Evolutionary conservation across 1,140 invertebrate species (phyloP), one percentile per base, ranked within the genome.

Genomic region (Drosophila pachea): DNA sequence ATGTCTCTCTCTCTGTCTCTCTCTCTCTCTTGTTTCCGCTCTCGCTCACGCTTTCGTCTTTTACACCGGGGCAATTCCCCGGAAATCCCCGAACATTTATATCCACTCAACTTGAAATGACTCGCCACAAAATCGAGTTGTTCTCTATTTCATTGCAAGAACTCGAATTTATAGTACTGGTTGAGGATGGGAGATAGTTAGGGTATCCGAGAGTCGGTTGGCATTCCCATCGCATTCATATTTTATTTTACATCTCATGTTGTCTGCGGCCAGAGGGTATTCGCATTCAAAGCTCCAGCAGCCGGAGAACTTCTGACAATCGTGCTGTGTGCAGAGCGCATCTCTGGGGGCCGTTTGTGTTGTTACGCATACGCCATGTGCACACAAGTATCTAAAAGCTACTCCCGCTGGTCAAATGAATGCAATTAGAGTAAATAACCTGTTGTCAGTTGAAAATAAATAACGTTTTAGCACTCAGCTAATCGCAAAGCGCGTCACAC

Each of bases 61-160:
- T 58, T 36, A 36, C 43, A 35, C 36, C 52, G 40, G 56, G 49
- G 16, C 49, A 54, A 61, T 68, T 55, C 55, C 53, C 64, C 36
- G 9, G 56, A 58, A 68, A 61, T 72, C 16, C 32, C 69, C 29
- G 7, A 75, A 62, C 79, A 65, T 78, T 83, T 84, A 84, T 73
- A 78, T 76, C 79, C 76, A 83, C 79, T 83, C 65, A 83, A 86
- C 76, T 71, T 83, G n/a, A 63, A 79, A 83, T 84, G 79, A 61
- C 81, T 84, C 62, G 76, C 65, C 65, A 53, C 66, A 63, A 76
- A 68, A 68, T 74, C 22, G 11, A 29, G 53, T 53, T 6, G n/a
- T 22, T 9, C 38, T 16, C 6, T 12, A 61, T 5, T 2, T 35
- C 29, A 32, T 47, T 14, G 6, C 12, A 43, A 7, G 40, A 12